Evolutionary conservation across 2,888 invertebrate genomes (phyloP), one percentile per base, ranked within the genome.

Genomic region (Cyaniris semiargus): DNA sequence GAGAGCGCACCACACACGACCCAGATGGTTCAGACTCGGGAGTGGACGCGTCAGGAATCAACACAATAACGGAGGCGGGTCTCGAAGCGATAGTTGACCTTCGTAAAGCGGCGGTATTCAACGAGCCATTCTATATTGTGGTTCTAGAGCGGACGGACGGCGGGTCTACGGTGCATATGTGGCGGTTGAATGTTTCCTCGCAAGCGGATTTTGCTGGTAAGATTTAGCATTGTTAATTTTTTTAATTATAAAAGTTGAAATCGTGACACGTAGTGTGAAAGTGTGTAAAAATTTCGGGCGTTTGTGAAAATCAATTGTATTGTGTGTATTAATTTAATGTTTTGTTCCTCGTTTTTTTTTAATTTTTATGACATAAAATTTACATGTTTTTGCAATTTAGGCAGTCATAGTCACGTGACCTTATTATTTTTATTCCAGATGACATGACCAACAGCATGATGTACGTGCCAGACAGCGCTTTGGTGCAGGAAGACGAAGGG

Each of bases 81-180:
- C 93, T 97, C 77, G 97, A 97, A 84, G 98, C 98, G 0, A 97
- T 98, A 94, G 98, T 98, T 0, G 98, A 98, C 88, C 91, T 98
- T 58, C 97, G 98, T 79, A 96, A 97, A 83, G 96, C 97, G 10
- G 95, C 97, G 0, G 96, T 97, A 58, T 99, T 99, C 87, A 97
- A 98, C 86, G 98, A 99, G 84, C 98, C 98, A 0, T 99, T 99
- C 91, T 99, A 97, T 87, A 97, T 99, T 77, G 98, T 99, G 0
- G 97, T 99, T 70, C 90, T 99, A 44, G 98, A 99, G 89, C 96
- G 98, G 85, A 97, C 97, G 0, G 95, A 96, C 75, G 96, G 96
- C 18, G 97, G 97, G 1, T 97, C 97, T 60, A 97, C 97, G 0
- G 96, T 99, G 18, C 98, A 99, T 86, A 99, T 99, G 98, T 99